Base-by-base conservation (phyloP, 2,888 invertebrate species). In the Clistopyga incitator region DNA sequence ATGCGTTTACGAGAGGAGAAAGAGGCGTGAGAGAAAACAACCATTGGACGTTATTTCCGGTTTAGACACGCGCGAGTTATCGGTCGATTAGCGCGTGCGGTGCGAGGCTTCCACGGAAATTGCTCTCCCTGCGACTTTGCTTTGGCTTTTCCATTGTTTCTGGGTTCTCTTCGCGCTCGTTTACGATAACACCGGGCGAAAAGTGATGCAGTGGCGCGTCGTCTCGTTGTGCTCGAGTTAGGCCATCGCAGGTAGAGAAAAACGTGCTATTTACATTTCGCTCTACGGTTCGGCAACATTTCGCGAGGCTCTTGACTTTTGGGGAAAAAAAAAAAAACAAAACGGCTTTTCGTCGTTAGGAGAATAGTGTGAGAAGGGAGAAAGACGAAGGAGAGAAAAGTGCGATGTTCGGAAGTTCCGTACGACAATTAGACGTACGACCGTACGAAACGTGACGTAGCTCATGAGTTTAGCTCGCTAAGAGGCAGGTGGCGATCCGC, bases 371-470 rank as follows among this genome's bases (percentile, higher is more conserved):
- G n/a, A n/a, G n/a, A n/a, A n/a, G n/a, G n/a, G n/a, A n/a, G n/a
- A n/a, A n/a, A n/a, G n/a, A n/a, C n/a, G n/a, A 68, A 54, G 45
- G 25, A 67, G 20, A 18, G 77, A 77, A 10, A 68, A 77, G 67
- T 47, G 56, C 47, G 56, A 29, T 29, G 3, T 29, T 29, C 29
- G 29, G 29, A 29, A 29, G 4, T 29, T 29, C 4, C 29, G 29
- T 29, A 29, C n/a, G n/a, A 74, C 20, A 4, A 10, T 56, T 15
- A 23, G 34, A 4, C 42, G 6, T 6, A 3, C 20, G 20, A 23
- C 23, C 10, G 10, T 8, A 38, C 10, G 11, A 10, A 61, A 29
- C 34, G 59, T 61, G 59, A 59, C 29, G 29, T 59, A n/a, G 34
- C 59, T 42, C 25, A 13, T 56, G 25, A 54, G 23, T 54, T 23